These are phyloP conservation scores for Holothuria scabra DNA, from an alignment of 53 echinoderm and acorn worm species.

Conservation along the genomic window DNA sequence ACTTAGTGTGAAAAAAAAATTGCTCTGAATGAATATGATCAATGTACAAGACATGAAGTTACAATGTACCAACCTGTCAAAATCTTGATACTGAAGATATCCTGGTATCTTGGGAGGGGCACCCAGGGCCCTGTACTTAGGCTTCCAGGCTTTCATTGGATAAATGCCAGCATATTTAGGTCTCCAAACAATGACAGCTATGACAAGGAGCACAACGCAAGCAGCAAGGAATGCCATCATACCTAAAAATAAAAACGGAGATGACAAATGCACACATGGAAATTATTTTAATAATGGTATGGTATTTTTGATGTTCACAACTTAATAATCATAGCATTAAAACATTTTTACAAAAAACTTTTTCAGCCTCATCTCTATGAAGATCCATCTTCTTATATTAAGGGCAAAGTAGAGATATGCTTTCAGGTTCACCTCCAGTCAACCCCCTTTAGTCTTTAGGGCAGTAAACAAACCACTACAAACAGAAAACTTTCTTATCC, in stretches of 20 bases:
- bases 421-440: no score
- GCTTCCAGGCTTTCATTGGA: slow-evolving; percentile 97
- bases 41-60: no score
- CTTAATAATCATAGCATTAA: no score
- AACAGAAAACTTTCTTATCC: no score
- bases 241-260: slow-evolving; percentile 53
- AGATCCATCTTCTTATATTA: no score
- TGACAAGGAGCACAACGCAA: slow-evolving; percentile 92
- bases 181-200: slow-evolving; percentile 95
- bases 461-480: no score
- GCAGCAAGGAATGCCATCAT: slow-evolving; percentile 92
- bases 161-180: slow-evolving; percentile 94
- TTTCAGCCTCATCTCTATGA: no score
- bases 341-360: no score
- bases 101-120: slow-evolving; percentile 88
- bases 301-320: background rate
- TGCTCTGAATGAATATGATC: no score
- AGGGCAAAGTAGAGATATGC: no score
- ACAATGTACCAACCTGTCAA: slow-evolving; percentile 66
- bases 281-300: background rate
- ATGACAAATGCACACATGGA: background rate
- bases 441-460: no score
- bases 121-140: slow-evolving; percentile 84
- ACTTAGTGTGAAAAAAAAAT: no score
- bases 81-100: slow-evolving; percentile 90